Evolutionary conservation across 2,797 vertebrate genomes (phyloP), one percentile per base, ranked within the genome.

Genomic region (Garrulus glandarius): DNA sequence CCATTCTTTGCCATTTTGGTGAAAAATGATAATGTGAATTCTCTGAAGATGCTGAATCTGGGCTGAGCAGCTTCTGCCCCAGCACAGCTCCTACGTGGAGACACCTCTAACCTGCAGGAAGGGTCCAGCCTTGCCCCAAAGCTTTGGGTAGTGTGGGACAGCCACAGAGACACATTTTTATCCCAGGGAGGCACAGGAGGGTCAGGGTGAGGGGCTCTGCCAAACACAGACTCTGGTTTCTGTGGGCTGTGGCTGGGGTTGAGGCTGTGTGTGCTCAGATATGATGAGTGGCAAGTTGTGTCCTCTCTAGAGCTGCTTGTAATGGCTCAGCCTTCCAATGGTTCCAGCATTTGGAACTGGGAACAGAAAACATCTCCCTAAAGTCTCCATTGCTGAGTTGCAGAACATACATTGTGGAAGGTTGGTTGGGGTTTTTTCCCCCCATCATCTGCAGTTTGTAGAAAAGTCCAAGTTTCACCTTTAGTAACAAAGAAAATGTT

Each of bases 201-300:
- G 7, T 24, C 21, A 18, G 60, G 56, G 24, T 2, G 7, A 74
- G 74, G 14, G 13, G 46, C 27, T 79, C 16, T 49, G n/a, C 47
- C n/a, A 2, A 44, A 4, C 37, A 13, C 29, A 37, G 37, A 1
- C 9, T 17, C 17, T 44, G 68, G 6, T 18, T 84, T n/a, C 44
- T 49, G 44, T 13, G 36, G 19, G 11, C 5, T 4, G 2, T n/a
- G 47, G 3, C 9, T 41, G 5, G 11, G 63, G 7, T 0, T 4
- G 36, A n/a, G 49, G 59, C 27, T 14, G 4, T 7, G 30, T 18
- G 36, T 23, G 69, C 79, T 59, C 75, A 29, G 29, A 10, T 10
- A 0, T 0, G 13, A 3, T 1, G 12, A 61, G 44, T 3, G 12
- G 10, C 13, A 6, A 23, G 23, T 4, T 75, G 53, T 67, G 8